phyloP scores from a whole-genome alignment of 1,140 invertebrate genomes.

The Drosophila watanabei region DNA sequence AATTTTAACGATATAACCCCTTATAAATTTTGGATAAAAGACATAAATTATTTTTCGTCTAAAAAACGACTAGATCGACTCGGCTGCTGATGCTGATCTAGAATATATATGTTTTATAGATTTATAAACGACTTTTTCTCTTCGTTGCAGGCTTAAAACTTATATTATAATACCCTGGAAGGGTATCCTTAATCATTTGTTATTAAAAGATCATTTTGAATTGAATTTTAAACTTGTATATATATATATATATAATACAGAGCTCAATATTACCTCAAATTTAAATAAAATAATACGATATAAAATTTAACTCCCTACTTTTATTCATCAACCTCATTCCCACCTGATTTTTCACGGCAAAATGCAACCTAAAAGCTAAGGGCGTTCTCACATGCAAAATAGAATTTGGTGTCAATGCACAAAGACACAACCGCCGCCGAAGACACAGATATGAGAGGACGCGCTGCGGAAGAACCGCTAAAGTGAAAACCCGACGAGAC shows the following conservation, averaged over 20 bases:
- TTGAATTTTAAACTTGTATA: neutral
- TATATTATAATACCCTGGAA: too few species aligned
- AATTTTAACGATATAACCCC: too few species aligned
- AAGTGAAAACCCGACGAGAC: conserved; percentile 62
- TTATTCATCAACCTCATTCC: neutral
- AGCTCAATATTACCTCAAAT: neutral
- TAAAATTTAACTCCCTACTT: neutral
- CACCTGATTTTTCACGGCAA: conserved; percentile 7
- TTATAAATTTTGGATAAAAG: too few species aligned
- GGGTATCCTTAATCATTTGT: too few species aligned
- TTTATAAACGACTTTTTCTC: too few species aligned
- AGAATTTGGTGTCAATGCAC: conserved; percentile 55
- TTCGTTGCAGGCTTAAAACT: too few species aligned
- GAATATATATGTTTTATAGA: too few species aligned
- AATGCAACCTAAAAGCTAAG: conserved; percentile 16
- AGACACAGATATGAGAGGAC: conserved; percentile 6
- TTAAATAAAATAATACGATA: neutral
- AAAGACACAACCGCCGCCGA: conserved; percentile 30
- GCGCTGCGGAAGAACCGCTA: conserved; percentile 40
- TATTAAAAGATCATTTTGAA: neutral
- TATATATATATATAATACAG: too few species aligned
- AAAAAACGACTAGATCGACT: too few species aligned
- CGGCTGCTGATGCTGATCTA: too few species aligned
- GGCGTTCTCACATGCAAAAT: conserved; percentile 49
- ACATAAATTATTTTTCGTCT: too few species aligned